These are phyloP conservation scores for Sturnus vulgaris DNA, from an alignment of 2,113 vertebrate species.

Conservation along the genomic window DNA sequence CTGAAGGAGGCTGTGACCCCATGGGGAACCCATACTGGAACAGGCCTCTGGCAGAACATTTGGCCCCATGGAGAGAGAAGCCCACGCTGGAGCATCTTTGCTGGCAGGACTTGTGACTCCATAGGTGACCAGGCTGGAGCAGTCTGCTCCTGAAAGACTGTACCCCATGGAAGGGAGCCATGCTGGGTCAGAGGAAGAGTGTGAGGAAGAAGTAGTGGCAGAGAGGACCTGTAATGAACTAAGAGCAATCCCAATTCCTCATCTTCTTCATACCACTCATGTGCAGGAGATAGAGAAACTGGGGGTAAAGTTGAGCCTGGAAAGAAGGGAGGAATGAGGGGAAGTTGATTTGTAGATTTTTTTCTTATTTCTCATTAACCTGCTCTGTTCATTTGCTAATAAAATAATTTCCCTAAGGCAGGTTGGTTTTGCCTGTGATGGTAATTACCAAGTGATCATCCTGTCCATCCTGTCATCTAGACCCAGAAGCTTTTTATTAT, in stretches of 20 bases:
- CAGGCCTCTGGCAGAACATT: neutral
- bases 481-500: accelerated
- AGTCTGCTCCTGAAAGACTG: neutral
- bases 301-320: neutral
- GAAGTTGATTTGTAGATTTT: neutral
- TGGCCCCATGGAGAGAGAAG: neutral
- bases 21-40: neutral
- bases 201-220: neutral
- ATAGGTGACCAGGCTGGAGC: neutral
- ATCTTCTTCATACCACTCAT: accelerated
- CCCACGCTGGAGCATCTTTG: neutral
- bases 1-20: neutral
- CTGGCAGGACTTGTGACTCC: neutral
- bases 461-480: neutral
- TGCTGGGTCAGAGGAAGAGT: neutral
- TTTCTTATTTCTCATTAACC: neutral
- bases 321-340: neutral
- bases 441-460: neutral
- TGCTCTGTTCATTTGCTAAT: neutral
- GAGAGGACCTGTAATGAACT: neutral
- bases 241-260: neutral
- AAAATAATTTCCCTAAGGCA: neutral
- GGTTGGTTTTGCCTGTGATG: neutral
- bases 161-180: neutral
- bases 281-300: neutral